These are phyloP conservation scores for Etheostoma spectabile DNA, from an alignment of 2,113 vertebrate species.

Conservation along the genomic window DNA sequence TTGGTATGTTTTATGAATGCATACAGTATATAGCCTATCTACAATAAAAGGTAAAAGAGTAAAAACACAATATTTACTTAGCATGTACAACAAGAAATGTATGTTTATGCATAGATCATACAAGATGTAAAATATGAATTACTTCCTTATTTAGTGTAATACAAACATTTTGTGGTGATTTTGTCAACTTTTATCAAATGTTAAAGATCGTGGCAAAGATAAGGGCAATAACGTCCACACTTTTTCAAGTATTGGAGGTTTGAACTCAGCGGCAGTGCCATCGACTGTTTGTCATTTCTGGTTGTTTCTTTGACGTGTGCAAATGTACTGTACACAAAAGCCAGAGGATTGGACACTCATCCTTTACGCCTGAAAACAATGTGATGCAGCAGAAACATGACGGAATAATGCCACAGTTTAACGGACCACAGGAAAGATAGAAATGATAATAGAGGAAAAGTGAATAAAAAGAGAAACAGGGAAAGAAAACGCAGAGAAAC, in stretches of 20 bases:
- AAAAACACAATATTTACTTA: no score
- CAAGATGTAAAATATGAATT: no score
- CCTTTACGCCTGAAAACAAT: neutral
- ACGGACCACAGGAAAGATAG: neutral
- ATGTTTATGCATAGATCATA: constrained; percentile 25
- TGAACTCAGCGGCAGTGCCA: no score
- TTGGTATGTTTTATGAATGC: no score
- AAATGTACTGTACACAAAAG: no score
- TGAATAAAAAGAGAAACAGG: neutral
- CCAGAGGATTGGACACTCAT: no score
- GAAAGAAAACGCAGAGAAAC: constrained; percentile 5
- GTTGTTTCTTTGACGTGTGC: neutral
- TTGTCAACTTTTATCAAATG: neutral
- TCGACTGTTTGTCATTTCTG: neutral
- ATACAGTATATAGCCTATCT: no score
- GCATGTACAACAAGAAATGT: no score
- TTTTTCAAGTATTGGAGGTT: no score
- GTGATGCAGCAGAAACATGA: neutral
- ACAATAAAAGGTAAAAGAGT: no score
- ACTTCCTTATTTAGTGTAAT: neutral
- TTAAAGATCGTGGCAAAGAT: neutral
- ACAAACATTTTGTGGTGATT: neutral
- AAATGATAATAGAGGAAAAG: neutral
- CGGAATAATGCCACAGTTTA: neutral
- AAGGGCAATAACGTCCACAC: neutral